Conservation (phyloP, 2,113 vertebrate species). For the Eptesicus fuscus region DNA sequence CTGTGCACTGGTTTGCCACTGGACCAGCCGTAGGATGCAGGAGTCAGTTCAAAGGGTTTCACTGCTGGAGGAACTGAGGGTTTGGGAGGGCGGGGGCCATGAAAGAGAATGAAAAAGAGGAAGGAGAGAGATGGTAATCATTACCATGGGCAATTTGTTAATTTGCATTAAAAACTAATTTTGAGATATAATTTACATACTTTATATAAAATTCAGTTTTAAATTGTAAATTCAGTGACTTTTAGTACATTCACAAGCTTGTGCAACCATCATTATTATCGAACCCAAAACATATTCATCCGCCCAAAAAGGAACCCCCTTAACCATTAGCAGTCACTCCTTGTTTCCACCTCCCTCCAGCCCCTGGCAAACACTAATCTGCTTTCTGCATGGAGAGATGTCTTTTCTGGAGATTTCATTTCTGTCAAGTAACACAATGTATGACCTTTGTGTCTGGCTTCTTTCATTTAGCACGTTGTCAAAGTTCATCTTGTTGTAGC, state of each 20-base stretch:
- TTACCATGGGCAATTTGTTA: background rate
- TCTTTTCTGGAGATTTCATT: no score
- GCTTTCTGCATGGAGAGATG: no score
- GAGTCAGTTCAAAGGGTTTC: fast-evolving
- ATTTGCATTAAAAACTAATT: background rate
- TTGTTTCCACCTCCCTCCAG: background rate
- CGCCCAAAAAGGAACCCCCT: background rate
- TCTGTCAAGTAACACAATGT: no score
- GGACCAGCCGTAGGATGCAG: fast-evolving
- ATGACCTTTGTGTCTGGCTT: no score
- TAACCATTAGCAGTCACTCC: background rate
- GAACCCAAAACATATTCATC: background rate
- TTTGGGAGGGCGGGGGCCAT: fast-evolving
- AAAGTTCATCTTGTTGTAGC: no score
- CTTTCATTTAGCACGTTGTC: no score
- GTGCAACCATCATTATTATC: background rate
- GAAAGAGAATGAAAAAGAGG: background rate
- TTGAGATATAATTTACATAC: background rate
- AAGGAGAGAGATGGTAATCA: background rate
- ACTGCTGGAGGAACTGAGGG: fast-evolving
- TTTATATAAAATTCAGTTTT: background rate
- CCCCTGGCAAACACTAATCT: no score
- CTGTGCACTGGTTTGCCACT: fast-evolving
- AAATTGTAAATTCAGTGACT: background rate
- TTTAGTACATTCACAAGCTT: background rate